Base-by-base conservation (phyloP, 2,113 vertebrate genomes). In the Hyperopisus bebe region DNA sequence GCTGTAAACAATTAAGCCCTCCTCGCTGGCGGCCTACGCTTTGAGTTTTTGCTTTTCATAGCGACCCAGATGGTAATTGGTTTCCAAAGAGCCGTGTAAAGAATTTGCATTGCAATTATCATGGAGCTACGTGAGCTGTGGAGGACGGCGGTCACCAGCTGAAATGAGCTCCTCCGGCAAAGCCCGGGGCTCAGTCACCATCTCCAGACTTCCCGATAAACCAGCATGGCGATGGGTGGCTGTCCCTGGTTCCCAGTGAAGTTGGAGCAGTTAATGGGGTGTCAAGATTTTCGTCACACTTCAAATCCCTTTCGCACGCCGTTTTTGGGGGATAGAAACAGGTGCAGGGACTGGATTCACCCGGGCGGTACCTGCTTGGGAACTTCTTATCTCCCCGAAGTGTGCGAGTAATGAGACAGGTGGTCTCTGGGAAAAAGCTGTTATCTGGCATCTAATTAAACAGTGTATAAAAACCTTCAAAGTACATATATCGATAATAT, bases 1-100 rank as follows among this genome's bases (percentile, higher is more conserved):
- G 92, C 91, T 86, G 93, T 92, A 93, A 92, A 93, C 93, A 93
- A 94, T 93, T 91, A 74, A 0, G 87, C 66, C 88, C 89, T 92
- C 90, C 88, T 82, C 42, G 77, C 86, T 66, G 86, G 55, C 90
- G 62, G n/a, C 84, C 51, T 3, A 51, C 58, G 86, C 83, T 13
- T 85, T 55, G 47, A 91, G 89, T 84, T 91, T 89, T 77, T 89
- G 89, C 62, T 91, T 87, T 85, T 90, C 48, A 90, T 91, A 89
- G 88, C 90, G 74, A 89, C 77, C 51, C 91, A 91, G 91, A 92
- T 93, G 91, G 90, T 86, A 85, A 87, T 89, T 86, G 89, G 82
- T 70, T 46, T 90, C 46, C 89, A 90, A 90, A 90, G 82, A 90
- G 83, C 58, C 82, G 44, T 55, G 17, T 66, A 46, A 90, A 83